phyloP scores from a whole-genome alignment of 2,113 vertebrate species.

The Clarias macrocephalus region DNA sequence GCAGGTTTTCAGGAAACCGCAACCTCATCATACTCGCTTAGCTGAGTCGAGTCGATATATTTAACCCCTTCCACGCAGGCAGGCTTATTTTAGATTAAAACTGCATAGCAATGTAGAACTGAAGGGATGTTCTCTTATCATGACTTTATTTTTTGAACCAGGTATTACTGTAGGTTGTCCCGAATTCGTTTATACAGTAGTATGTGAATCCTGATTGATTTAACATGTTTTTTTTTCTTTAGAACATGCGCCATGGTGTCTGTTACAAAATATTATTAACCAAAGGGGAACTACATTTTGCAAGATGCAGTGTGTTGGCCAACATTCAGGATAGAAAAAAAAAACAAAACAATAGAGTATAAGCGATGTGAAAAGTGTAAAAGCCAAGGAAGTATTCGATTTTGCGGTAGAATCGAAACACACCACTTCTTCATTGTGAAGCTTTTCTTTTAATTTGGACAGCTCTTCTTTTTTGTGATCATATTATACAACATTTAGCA shows the following conservation, averaged over 20 bases:
- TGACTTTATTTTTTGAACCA: not conserved
- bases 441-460: not conserved
- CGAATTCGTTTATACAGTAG: not conserved
- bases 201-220: not conserved
- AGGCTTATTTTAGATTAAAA: not conserved
- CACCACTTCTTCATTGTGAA: not conserved
- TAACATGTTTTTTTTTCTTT: not conserved
- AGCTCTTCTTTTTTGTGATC: not conserved
- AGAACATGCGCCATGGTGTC: not conserved
- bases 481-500: too few relatives aligned
- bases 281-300: not conserved
- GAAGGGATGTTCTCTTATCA: not conserved
- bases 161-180: not conserved
- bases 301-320: not conserved
- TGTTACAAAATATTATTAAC: not conserved
- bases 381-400: not conserved
- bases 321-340: not conserved
- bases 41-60: not conserved
- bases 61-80: not conserved
- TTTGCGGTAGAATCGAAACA: not conserved
- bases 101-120: not conserved
- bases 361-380: not conserved
- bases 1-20: slow-evolving; percentile 17
- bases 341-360: not conserved
- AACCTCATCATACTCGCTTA: slow-evolving; percentile 3